Percentiles rank a stretch among this genome's conserved stretches.
Conservation (phyloP, 2,888 invertebrate species). For the Drosophila sordidula region DNA sequence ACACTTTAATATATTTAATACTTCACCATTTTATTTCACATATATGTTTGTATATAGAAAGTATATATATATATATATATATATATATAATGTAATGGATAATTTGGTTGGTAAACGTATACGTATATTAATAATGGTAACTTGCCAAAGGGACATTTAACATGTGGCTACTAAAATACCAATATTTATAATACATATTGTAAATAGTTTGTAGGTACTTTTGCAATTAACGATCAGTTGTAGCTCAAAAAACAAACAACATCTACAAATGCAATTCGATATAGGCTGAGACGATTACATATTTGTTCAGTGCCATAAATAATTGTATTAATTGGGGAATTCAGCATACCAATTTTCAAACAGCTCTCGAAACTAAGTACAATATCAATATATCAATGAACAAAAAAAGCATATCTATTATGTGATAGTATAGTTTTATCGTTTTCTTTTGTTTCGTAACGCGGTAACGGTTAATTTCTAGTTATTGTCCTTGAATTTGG, state of each 20-base stretch:
- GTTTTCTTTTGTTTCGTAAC: slow-evolving; percentile 35
- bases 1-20: slow-evolving; percentile 69
- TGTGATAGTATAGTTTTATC: slow-evolving; percentile 28
- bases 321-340: slow-evolving; percentile 45
- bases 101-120: slow-evolving; percentile 35
- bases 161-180: slow-evolving; percentile 52
- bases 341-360: slow-evolving; percentile 72
- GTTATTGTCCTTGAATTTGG: slow-evolving; percentile 77
- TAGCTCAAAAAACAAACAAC: slow-evolving; percentile 71
- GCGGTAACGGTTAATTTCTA: slow-evolving; percentile 71
- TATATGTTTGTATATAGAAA: slow-evolving; percentile 50
- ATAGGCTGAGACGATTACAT: slow-evolving; percentile 59
- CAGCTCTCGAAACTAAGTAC: slow-evolving; percentile 44
- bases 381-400: slow-evolving; percentile 54
- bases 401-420: slow-evolving; percentile 52
- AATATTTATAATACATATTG: slow-evolving; percentile 42
- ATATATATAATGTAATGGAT: slow-evolving; percentile 41
- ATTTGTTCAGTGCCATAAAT: slow-evolving; percentile 24
- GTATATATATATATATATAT: slow-evolving; percentile 49
- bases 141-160: slow-evolving; percentile 54
- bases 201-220: slow-evolving; percentile 67
- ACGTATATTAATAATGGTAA: slow-evolving; percentile 37
- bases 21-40: slow-evolving; percentile 69
- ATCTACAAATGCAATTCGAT: slow-evolving; percentile 72
- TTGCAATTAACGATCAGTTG: slow-evolving; percentile 66